A percentile compares a stretch with the other conserved stretches of the same genome.
phyloP scores from a whole-genome alignment of 2,888 invertebrate species.

The Mythimna vitellina region DNA sequence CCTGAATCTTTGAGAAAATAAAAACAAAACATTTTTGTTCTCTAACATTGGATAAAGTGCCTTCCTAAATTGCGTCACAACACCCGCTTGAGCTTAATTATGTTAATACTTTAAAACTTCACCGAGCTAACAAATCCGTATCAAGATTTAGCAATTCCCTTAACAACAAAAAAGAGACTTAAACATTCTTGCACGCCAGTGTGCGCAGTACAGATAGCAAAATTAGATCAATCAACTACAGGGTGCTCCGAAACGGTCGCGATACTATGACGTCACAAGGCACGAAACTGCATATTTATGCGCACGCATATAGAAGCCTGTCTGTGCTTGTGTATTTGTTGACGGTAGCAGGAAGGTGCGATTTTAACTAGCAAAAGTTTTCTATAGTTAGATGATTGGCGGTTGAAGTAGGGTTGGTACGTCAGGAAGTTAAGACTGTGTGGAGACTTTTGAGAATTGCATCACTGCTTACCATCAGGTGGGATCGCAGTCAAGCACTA shows the following conservation, averaged over 20 bases:
- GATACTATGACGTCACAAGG: constrained; percentile 35
- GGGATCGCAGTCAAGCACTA: no score
- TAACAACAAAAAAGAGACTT: constrained; percentile 6
- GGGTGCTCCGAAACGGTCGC: constrained; percentile 6
- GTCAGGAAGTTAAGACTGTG: background rate
- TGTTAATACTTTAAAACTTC: constrained; percentile 47
- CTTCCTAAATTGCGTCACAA: constrained; percentile 25
- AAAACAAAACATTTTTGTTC: constrained; percentile 22
- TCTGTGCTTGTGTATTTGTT: constrained; percentile 26
- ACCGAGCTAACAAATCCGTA: constrained; percentile 21
- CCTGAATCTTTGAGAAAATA: constrained; percentile 1
- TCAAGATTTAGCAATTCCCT: constrained; percentile 38
- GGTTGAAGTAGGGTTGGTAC: background rate
- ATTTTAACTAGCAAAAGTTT: constrained; percentile 14
- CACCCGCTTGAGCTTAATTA: constrained; percentile 44
- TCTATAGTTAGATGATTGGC: constrained; percentile 19
- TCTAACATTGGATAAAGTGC: constrained; percentile 21
- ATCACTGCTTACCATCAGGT: no score
- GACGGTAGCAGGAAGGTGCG: constrained; percentile 17
- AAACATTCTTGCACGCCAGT: background rate
- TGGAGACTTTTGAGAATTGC: background rate
- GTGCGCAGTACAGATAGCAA: constrained; percentile 19
- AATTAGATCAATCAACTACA: constrained; percentile 35
- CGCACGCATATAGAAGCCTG: constrained; percentile 33
- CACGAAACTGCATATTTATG: constrained; percentile 60